Evolutionary conservation across 1,140 invertebrate species (phyloP), one percentile per base, ranked within the genome.

Genomic region (Bombus huntii): DNA sequence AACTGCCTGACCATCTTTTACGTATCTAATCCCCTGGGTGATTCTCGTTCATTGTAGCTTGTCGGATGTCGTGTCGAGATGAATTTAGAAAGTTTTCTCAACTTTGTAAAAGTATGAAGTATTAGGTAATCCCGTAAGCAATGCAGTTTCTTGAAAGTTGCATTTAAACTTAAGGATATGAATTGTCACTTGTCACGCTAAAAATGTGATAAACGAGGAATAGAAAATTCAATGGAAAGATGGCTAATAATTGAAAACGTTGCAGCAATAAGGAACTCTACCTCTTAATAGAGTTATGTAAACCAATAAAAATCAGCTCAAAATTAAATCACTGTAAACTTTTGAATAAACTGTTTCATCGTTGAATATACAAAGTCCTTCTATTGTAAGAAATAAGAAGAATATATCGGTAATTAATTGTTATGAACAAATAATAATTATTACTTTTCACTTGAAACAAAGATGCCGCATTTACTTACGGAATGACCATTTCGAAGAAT

Each of bases 21-120:
- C 74, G 86, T 78, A 75, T 85, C 71, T 71, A 74, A 53, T 73
- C 47, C 84, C 65, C 31, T 86, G 70, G 47, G 34, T 70, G 68
- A 86, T 88, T 85, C 34, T 81, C 59, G 75, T 81, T 34, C 59
- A n/a, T 81, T 34, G 31, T 78, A 65, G 59, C 65, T 65, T 87
- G 82, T 71, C 88, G 34, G 31, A 31, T 44, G 28, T 44, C 68
- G 10, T 62, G 28, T 62, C 59, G 81, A 90, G 81, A 28, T 15
- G 42, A 47, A 39, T 53, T n/a, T 53, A 37, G 53, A 76, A 37
- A 31, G 34, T 72, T 39, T n/a, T 62, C 28, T 31, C 12, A 76
- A 62, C 28, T 28, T n/a, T 62, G 28, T 37, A n/a, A 3, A 22
- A 42, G 28, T 18, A 39, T 39, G 3, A 53, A 53, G 18, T 37